Conservation (phyloP, 1,140 invertebrate genomes). For the Diorhabda elongata region DNA sequence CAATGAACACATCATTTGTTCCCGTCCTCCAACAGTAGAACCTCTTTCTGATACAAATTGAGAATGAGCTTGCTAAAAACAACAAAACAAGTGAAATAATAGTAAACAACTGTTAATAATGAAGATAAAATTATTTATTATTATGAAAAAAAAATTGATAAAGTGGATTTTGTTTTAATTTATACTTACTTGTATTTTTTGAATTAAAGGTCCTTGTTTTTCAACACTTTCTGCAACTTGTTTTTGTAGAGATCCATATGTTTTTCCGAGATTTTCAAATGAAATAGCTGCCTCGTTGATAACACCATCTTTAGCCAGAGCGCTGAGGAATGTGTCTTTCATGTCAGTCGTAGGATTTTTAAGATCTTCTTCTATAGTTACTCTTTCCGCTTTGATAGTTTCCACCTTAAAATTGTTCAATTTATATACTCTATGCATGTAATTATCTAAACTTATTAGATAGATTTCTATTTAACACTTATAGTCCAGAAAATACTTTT, state of each 20-base stretch:
- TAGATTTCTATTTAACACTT: no score
- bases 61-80: conserved; percentile 61
- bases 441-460: no score
- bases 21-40: conserved; percentile 63
- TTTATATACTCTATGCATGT: background rate
- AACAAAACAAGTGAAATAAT: conserved; percentile 3
- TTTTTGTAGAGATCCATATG: conserved; percentile 78
- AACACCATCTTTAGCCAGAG: conserved; percentile 76
- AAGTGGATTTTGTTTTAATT: background rate
- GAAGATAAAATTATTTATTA: no score
- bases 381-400: conserved; percentile 81
- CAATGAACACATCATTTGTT: conserved; percentile 78
- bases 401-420: conserved; percentile 60
- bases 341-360: conserved; percentile 82
- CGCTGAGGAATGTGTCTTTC: conserved; percentile 74
- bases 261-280: conserved; percentile 68
- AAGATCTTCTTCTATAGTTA: conserved; percentile 82
- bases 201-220: conserved; percentile 74
- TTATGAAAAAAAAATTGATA: no score
- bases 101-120: no score
- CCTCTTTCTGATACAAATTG: conserved; percentile 72
- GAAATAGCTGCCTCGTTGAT: conserved; percentile 84
- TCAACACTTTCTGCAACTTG: conserved; percentile 73
- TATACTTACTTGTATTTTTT: conserved; percentile 65
- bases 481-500: no score